Percentiles rank a stretch among this genome's conserved stretches.
These are phyloP conservation scores for Bubo scandiacus DNA, from an alignment of 2,113 vertebrate species.

Conservation along the genomic window DNA sequence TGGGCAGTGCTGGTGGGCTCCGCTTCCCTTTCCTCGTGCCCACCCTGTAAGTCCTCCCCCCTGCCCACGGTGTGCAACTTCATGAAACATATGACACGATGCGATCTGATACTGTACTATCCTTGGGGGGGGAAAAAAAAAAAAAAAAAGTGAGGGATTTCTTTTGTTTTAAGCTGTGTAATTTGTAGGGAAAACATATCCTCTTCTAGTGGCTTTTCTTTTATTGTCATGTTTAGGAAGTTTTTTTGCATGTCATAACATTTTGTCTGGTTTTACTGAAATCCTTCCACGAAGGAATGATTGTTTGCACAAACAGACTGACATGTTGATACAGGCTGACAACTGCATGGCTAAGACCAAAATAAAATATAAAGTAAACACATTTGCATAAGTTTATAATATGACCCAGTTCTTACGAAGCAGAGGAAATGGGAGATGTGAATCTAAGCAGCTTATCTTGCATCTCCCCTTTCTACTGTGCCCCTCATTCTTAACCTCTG, in stretches of 20 bases:
- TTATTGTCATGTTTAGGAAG: conserved; percentile 47
- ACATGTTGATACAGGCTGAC: conserved; percentile 75
- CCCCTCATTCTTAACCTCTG: conserved; percentile 55
- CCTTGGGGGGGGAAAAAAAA: neutral
- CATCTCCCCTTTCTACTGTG: conserved; percentile 36
- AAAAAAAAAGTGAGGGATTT: neutral
- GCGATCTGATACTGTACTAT: neutral
- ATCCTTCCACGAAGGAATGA: conserved; percentile 65
- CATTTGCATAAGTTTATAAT: conserved; percentile 75
- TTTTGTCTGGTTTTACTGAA: conserved; percentile 74
- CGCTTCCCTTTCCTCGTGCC: fast-evolving
- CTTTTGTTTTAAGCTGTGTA: conserved; percentile 41
- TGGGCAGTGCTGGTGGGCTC: neutral
- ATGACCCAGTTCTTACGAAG: conserved; percentile 1
- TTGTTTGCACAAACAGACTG: conserved; percentile 70
- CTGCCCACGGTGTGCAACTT: neutral
- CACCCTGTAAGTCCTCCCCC: neutral
- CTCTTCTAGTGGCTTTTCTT: conserved; percentile 54
- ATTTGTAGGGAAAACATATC: conserved; percentile 49
- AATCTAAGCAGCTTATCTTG: conserved; percentile 52
- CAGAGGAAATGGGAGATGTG: conserved; percentile 45
- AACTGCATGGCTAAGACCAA: conserved; percentile 60
- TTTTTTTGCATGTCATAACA: conserved; percentile 72
- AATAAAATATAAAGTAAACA: conserved; percentile 77
- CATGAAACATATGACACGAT: neutral